Evolutionary conservation across 2,797 vertebrate species (phyloP), one percentile per base, ranked within the genome.

Genomic region (Hypotaenidia philippensis): DNA sequence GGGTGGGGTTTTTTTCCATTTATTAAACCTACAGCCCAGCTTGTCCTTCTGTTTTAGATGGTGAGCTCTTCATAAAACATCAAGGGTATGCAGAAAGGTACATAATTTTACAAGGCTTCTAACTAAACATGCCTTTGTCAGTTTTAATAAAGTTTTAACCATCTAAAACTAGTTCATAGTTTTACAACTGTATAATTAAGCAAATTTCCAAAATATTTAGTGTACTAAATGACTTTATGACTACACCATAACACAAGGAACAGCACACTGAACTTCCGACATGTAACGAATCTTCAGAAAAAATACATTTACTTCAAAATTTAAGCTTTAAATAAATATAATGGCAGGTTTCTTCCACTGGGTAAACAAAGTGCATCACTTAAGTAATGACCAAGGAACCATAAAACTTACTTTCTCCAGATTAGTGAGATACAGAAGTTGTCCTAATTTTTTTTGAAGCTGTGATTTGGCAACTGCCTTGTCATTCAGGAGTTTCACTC

Each of bases 401-500:
- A 23, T 70, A 31, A 94, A 65, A 56, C 65, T 96, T 94, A 99
- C 99, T 98, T 99, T 99, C 96, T 99, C 99, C 86, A 99, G 98
- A 96, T 99, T 99, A 70, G 98, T 99, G 92, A 99, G 99, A 91
- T 99, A 99, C 26, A 99, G 98, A 92, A 99, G 98, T 96, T 99
- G 99, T 18, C 99, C 99, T 22, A 99, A 98, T 96, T 99, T 99
- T 98, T 99, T 99, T 66, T 99, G 99, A 72, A 99, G 98, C 53
- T 99, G 99, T 77, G 99, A 99, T 94, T 99, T 99, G 49, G 99
- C 99, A 97, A 99, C 98, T 1, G 99, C 99, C 92, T 99, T 99
- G 97, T 99, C 99, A 81, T 99, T 99, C 83, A 99, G 77, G n/a
- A 99, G 98, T 96, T 99, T 99, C n/a, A 99, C 98, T 91, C 99